Percentiles rank a stretch among this genome's conserved stretches.
These are phyloP conservation scores for Cebidichthys violaceus DNA, from an alignment of 2,113 vertebrate genomes.

Conservation along the genomic window DNA sequence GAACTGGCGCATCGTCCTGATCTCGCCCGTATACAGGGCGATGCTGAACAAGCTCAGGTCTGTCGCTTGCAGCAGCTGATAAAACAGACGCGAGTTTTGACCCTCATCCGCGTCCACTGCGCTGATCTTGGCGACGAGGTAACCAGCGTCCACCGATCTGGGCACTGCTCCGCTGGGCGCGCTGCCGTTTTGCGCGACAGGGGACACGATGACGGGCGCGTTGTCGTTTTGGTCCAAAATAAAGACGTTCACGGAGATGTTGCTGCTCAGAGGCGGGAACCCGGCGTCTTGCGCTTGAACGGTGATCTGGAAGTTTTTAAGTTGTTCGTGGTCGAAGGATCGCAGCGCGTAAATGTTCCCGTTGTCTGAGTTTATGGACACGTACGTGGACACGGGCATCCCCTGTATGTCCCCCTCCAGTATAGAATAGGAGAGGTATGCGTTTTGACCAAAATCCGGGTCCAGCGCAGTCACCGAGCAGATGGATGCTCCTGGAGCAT, in stretches of 20 bases:
- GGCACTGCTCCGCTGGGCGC: slow-evolving; percentile 80
- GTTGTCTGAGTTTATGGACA: slow-evolving; percentile 89
- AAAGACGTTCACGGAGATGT: slow-evolving; percentile 83
- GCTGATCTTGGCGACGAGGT: slow-evolving; percentile 84
- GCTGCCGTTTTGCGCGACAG: slow-evolving; percentile 80
- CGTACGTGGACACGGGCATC: slow-evolving; percentile 87
- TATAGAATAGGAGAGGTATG: slow-evolving; percentile 88
- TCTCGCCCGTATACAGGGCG: slow-evolving; percentile 85
- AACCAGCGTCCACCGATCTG: slow-evolving; percentile 83
- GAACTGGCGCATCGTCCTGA: slow-evolving; percentile 87
- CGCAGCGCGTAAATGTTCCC: slow-evolving; percentile 90
- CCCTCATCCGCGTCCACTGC: slow-evolving; percentile 85
- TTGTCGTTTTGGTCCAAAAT: slow-evolving; percentile 92
- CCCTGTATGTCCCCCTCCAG: slow-evolving; percentile 81
- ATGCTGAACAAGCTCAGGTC: slow-evolving; percentile 88
- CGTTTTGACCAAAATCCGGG: slow-evolving; percentile 86
- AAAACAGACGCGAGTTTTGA: slow-evolving; percentile 88
- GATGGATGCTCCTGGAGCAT: slow-evolving; percentile 87
- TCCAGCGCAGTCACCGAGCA: slow-evolving; percentile 86
- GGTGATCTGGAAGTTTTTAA: slow-evolving; percentile 86
- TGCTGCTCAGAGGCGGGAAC: slow-evolving; percentile 84
- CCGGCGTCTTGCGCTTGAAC: slow-evolving; percentile 87
- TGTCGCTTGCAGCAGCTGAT: slow-evolving; percentile 85
- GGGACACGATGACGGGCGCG: slow-evolving; percentile 83
- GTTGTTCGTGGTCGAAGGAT: slow-evolving; percentile 89